These are phyloP conservation scores for Neolamprologus tretocephalus DNA, from an alignment of 2,113 vertebrate genomes.

Conservation along the genomic window DNA sequence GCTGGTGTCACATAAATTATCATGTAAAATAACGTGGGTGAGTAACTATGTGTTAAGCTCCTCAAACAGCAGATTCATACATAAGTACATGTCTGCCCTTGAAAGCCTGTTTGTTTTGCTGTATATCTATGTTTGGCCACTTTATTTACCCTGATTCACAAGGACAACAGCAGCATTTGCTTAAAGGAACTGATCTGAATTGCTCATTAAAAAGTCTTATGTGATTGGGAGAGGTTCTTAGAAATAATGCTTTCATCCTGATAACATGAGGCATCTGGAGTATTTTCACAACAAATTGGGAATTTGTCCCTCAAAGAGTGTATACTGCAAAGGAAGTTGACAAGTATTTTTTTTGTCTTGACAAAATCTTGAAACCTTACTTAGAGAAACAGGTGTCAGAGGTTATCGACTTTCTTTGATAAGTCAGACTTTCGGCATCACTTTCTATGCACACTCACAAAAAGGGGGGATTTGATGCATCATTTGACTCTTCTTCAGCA, in stretches of 20 bases:
- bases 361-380: not conserved
- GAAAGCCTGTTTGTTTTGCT: not conserved
- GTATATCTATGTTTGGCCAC: not conserved
- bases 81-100: not conserved
- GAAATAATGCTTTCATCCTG: not conserved
- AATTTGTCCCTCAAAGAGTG: not conserved
- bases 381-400: not conserved
- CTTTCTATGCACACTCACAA: not conserved
- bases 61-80: not conserved
- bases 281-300: not conserved
- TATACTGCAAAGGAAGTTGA: not conserved
- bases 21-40: not conserved
- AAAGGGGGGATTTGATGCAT: not conserved
- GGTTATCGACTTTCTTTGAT: not conserved
- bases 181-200: not conserved
- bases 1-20: not conserved
- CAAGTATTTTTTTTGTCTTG: not conserved
- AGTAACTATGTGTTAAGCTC: not conserved
- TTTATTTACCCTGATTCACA: not conserved
- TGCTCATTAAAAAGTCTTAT: not conserved
- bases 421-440: not conserved
- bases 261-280: not conserved
- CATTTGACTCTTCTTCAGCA: not conserved
- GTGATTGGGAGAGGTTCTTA: not conserved
- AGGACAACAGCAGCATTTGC: not conserved